Evolutionary conservation across 2,888 invertebrate species (phyloP), one percentile per base, ranked within the genome.

Genomic region (Smittia sp.): DNA sequence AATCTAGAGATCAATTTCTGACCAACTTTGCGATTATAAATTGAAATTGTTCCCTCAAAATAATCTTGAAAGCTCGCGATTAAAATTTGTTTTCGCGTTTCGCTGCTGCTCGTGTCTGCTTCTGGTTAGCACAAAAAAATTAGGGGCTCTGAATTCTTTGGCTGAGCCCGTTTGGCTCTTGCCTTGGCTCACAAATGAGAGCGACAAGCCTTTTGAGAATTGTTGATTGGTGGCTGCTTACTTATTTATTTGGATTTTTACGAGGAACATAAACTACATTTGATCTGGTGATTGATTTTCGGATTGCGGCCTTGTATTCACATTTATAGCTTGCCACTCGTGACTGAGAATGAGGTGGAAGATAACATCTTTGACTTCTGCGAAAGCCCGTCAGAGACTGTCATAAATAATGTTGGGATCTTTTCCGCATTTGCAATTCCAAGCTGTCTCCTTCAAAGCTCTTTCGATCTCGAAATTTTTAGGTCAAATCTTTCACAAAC

Each of bases 211-310:
- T 41, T 68, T 68, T 46, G 68, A 68, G 32, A 68, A 41, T 68
- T 46, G 41, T 68, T 41, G 68, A 68, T 68, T 68, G 68, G 68
- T 68, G 46, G 68, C 68, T 46, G 46, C n/a, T 11, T 46, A n/a
- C n/a, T 46, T 46, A n/a, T 46, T 46, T 46, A 46, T 46, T 15
- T 11, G 6, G n/a, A n/a, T 3, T 46, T 46, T 46, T 46, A 46
- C 15, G 46, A 15, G 6, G 46, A 46, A 46, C 46, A 46, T 46
- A 46, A 46, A 46, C 46, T n/a, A 46, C 46, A 46, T 46, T 32
- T 32, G 32, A 32, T 32, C 46, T 46, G 4, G n/a, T 15, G 46
- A 46, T 46, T 46, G 46, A 46, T 11, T 46, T 46, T 7, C 46
- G n/a, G 46, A 46, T 46, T 46, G 9, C 32, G 32, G 32, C 32